Base-by-base conservation (phyloP, 2,797 vertebrate genomes). In the Eospalax fontanierii region DNA sequence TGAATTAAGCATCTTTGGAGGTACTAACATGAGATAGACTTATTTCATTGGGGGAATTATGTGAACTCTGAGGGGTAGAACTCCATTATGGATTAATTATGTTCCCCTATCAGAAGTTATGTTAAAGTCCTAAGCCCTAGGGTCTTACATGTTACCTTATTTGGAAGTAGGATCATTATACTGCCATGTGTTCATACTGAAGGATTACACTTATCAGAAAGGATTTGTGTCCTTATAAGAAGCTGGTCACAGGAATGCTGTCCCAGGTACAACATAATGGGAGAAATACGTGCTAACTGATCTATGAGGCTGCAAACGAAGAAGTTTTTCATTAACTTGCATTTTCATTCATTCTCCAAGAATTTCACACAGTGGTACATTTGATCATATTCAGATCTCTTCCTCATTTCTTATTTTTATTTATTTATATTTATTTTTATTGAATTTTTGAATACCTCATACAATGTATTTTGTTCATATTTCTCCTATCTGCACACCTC, bases 21-120 rank as follows among this genome's bases (percentile, higher is more conserved):
- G 24, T 80, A 4, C 76, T 71, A 22, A 54, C 35, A 70, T 66
- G 46, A 61, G 4, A 6, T 73, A 6, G 66, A 35, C 28, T 40
- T 70, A 28, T 85, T 80, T 80, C 80, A 28, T 46, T 0, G 4
- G 66, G n/a, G 40, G 4, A n/a, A 84, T 70, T 28, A 88, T 12
- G 6, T 95, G 79, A 87, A 90, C 35, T 73, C 57, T 66, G 81
- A 24, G 22, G 46, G 8, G 2, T 18, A 79, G 15, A 50, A n/a
- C 16, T 24, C 12, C 66, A 7, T 26, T 46, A 68, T 21, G 16
- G 5, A 15, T 63, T 87, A 43, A 89, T 83, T 91, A 28, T 59
- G 9, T 0, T 10, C 10, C 0, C 15, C 0, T 4, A 10, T 8
- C 30, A 66, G 2, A 61, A 6, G 9, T 1, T 38, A 90, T 35